A percentile compares a stretch with the other conserved stretches of the same genome.
Conservation (phyloP, 2,113 vertebrate species). For the Lota lota region DNA sequence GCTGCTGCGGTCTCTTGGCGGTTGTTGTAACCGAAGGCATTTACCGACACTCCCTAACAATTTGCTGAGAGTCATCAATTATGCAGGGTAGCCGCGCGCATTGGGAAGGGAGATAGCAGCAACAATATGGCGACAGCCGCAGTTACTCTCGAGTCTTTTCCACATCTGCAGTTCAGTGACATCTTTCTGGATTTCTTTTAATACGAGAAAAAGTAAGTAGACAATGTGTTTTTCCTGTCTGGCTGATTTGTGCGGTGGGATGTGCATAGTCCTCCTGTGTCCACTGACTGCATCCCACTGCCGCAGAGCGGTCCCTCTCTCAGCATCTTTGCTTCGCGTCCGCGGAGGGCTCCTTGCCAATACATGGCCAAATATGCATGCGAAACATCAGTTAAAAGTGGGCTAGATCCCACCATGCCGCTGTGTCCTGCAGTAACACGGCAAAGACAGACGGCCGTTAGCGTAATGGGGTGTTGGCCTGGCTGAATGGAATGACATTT, state of each 20-base stretch:
- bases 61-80: conserved; percentile 87
- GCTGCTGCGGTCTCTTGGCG: conserved; percentile 66
- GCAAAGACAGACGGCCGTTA: conserved; percentile 6
- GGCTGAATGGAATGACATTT: conserved; percentile 60
- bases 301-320: conserved; percentile 81
- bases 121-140: conserved; percentile 93
- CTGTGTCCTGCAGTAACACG: neutral
- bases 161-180: conserved; percentile 77
- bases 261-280: conserved; percentile 43
- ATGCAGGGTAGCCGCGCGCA: conserved; percentile 82
- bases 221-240: conserved; percentile 49
- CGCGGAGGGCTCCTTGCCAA: conserved; percentile 56
- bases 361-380: conserved; percentile 33
- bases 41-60: conserved; percentile 79
- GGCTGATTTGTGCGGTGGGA: conserved; percentile 29
- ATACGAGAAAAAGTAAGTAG: conserved; percentile 77
- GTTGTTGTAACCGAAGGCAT: conserved; percentile 63
- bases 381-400: conserved; percentile 22
- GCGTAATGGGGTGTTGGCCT: conserved; percentile 70
- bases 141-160: conserved; percentile 83
- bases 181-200: conserved; percentile 78
- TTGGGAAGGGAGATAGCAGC: conserved; percentile 79
- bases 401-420: neutral
- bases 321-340: conserved; percentile 64
- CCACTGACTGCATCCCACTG: conserved; percentile 76